A percentile compares a stretch with the other conserved stretches of the same genome.
These are phyloP conservation scores for Drosophila lacteicornis DNA, from an alignment of 1,140 invertebrate genomes.

Conservation along the genomic window DNA sequence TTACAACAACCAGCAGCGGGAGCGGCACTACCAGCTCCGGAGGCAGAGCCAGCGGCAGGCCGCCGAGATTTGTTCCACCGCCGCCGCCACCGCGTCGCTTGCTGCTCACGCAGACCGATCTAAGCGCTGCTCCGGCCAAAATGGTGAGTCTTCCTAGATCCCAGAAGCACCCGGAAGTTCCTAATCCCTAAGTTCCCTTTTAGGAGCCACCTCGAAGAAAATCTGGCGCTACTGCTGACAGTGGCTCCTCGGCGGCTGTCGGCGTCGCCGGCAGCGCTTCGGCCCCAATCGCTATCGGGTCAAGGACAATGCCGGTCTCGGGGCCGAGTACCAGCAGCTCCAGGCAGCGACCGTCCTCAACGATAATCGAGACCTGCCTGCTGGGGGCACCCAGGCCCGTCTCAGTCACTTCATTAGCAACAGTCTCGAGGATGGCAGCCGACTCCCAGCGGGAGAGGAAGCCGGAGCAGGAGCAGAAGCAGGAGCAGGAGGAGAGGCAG, in stretches of 20 bases:
- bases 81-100: constrained; percentile 83
- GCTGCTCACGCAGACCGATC: constrained; percentile 79
- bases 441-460: constrained; percentile 6
- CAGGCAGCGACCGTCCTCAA: constrained; percentile 78
- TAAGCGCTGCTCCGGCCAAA: constrained; percentile 59
- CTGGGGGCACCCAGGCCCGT: constrained; percentile 69
- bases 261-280: constrained; percentile 70
- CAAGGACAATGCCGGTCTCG: constrained; percentile 61
- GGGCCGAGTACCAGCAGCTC: constrained; percentile 71
- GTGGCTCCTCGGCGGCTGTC: constrained; percentile 80
- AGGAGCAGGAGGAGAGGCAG: constrained; percentile 3
- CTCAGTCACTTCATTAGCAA: constrained; percentile 83
- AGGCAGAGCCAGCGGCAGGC: constrained; percentile 70
- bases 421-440: constrained; percentile 82
- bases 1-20: constrained; percentile 83
- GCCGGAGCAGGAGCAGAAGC: constrained; percentile 55
- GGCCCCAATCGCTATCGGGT: constrained; percentile 72
- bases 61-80: constrained; percentile 79
- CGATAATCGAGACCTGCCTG: constrained; percentile 84
- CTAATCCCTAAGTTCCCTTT: not conserved
- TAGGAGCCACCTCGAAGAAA: constrained; percentile 72
- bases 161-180: too few relatives aligned
- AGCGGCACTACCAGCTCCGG: constrained; percentile 77
- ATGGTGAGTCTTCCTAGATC: constrained; percentile 35
- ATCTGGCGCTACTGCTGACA: constrained; percentile 85